phyloP scores from a whole-genome alignment of 1,140 invertebrate species.

The Leptinotarsa undecemlineata region DNA sequence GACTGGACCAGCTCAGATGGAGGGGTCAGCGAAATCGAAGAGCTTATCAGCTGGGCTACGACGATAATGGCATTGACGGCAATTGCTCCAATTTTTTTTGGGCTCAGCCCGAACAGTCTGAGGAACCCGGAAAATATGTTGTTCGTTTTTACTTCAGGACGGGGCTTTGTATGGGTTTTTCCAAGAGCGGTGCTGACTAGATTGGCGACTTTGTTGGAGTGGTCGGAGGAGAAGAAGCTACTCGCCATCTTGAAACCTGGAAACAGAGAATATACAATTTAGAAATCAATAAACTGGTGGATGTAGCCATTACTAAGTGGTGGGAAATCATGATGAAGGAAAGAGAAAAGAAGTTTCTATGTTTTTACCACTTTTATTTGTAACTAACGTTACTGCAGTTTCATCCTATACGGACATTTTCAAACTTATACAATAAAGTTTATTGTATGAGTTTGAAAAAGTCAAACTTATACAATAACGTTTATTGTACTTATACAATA shows the following conservation, averaged over 20 bases:
- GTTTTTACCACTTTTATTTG: no score
- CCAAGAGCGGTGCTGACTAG: slow-evolving; percentile 59
- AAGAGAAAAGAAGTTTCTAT: no score
- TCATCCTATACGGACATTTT: no score
- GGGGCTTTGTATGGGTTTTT: slow-evolving; percentile 33
- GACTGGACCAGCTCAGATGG: slow-evolving; percentile 45
- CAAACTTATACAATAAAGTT: no score
- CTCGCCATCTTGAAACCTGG: slow-evolving; percentile 66
- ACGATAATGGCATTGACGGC: slow-evolving; percentile 80
- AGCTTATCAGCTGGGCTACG: slow-evolving; percentile 74
- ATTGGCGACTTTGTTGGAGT: slow-evolving; percentile 57
- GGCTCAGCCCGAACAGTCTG: slow-evolving; percentile 72
- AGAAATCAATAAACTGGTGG: no score
- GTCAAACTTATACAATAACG: no score
- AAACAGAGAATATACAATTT: not conserved
- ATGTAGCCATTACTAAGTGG: no score
- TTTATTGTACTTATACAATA: no score
- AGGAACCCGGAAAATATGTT: slow-evolving; percentile 68
- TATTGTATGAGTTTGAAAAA: no score
- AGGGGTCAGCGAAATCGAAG: slow-evolving; percentile 52
- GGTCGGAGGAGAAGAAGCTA: slow-evolving; percentile 61
- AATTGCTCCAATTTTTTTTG: slow-evolving; percentile 74
- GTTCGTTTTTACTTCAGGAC: slow-evolving; percentile 35
- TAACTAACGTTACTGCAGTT: no score
- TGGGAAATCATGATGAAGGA: no score